phyloP scores from a whole-genome alignment of 2,888 invertebrate genomes.

The Elmis aenea region DNA sequence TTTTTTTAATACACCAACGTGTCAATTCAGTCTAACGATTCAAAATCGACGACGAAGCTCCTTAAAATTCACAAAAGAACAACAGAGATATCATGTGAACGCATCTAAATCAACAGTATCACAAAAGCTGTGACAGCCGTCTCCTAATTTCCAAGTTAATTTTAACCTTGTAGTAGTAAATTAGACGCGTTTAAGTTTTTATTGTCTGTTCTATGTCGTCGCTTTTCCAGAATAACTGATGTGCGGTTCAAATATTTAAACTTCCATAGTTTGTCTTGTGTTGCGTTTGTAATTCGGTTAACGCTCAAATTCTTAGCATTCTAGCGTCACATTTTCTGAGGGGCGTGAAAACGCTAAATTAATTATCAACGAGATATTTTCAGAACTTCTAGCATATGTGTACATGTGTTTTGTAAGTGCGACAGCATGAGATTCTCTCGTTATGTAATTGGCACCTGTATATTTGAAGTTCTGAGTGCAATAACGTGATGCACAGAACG shows the following conservation, averaged over 20 bases:
- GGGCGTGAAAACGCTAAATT: slow-evolving; percentile 24
- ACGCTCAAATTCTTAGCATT: slow-evolving; percentile 22
- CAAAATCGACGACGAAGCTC: too few species aligned
- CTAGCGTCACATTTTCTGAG: slow-evolving; percentile 21
- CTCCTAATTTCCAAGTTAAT: slow-evolving; percentile 17
- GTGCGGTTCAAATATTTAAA: slow-evolving; percentile 17
- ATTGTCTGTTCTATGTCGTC: slow-evolving; percentile 17
- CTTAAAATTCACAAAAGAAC: too few species aligned
- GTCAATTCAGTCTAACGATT: too few species aligned
- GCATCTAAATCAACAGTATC: background rate
- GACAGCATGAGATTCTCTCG: too few species aligned
- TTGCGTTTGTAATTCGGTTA: slow-evolving; percentile 17
- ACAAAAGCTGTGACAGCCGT: background rate
- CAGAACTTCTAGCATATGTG: too few species aligned
- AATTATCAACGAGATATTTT: slow-evolving; percentile 7
- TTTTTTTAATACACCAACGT: too few species aligned
- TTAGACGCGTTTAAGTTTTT: slow-evolving; percentile 16
- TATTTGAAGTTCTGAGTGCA: too few species aligned
- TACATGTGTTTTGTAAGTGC: too few species aligned
- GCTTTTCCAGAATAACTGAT: slow-evolving; percentile 12
- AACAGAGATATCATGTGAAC: too few species aligned
- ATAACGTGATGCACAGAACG: too few species aligned
- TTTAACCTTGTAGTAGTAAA: slow-evolving; percentile 19
- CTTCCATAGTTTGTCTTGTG: slow-evolving; percentile 13
- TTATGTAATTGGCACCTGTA: too few species aligned